These are phyloP conservation scores for Pachyseris speciosa DNA, from an alignment of 64 coral and sea anemone genomes.

Conservation along the genomic window DNA sequence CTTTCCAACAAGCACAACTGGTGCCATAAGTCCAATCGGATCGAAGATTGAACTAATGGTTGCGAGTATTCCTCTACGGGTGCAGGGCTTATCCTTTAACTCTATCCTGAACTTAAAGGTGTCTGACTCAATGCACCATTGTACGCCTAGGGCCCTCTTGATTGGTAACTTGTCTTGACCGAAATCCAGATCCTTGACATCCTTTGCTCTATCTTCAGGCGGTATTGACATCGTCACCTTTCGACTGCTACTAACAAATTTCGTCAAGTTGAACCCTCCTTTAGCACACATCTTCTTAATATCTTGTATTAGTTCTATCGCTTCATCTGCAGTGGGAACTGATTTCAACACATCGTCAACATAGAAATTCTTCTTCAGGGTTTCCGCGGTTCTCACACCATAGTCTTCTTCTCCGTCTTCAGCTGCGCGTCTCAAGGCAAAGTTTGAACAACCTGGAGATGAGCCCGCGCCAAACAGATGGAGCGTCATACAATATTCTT, in stretches of 20 bases:
- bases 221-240: constrained; percentile 47
- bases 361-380: constrained; percentile 31
- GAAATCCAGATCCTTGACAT: constrained; percentile 35
- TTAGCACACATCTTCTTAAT: constrained; percentile 60
- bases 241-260: constrained; percentile 63
- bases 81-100: constrained; percentile 36
- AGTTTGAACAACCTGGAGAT: constrained; percentile 51
- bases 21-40: constrained; percentile 34
- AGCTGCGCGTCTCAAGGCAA: constrained; percentile 36
- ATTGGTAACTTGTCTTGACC: constrained; percentile 25
- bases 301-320: constrained; percentile 29
- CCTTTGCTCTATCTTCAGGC: not conserved
- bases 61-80: constrained; percentile 38
- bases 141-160: constrained; percentile 10
- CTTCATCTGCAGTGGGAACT: not conserved
- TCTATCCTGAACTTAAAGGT: constrained; percentile 44
- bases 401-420: constrained; percentile 46
- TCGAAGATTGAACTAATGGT: constrained; percentile 55
- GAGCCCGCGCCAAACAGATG: constrained; percentile 19
- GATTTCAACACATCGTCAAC: constrained; percentile 20
- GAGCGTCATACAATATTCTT: not conserved
- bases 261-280: constrained; percentile 65
- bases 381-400: not conserved
- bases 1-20: constrained; percentile 56
- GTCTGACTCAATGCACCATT: constrained; percentile 63